A percentile compares a stretch with the other conserved stretches of the same genome.
phyloP scores from a whole-genome alignment of 2,888 invertebrate genomes.

The Linnaemya tessellans region DNA sequence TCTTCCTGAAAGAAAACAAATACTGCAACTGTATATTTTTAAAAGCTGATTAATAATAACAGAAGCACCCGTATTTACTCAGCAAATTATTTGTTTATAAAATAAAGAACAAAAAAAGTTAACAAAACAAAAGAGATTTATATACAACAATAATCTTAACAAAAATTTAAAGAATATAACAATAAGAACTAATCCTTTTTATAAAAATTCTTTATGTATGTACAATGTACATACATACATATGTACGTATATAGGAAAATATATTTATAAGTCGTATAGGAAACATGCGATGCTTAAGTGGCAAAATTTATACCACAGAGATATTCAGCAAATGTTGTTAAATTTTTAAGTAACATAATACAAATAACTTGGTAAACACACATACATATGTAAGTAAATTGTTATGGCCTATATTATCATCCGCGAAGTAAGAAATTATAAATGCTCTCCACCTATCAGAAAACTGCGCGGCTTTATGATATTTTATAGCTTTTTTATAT shows the following conservation, averaged over 20 bases:
- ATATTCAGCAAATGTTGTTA: neutral
- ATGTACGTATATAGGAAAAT: too few relatives aligned
- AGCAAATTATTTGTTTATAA: conserved; percentile 1
- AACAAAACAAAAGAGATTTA: conserved; percentile 32
- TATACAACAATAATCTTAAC: conserved; percentile 6
- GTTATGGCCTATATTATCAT: too few relatives aligned
- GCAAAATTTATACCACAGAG: neutral
- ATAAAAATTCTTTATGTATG: conserved; percentile 1
- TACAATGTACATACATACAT: too few relatives aligned
- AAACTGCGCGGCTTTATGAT: too few relatives aligned
- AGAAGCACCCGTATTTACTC: neutral
- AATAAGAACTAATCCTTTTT: conserved; percentile 20
- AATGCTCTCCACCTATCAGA: too few relatives aligned
- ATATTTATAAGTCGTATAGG: conserved; percentile 13
- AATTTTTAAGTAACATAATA: too few relatives aligned
- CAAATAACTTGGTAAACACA: neutral
- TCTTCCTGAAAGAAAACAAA: neutral
- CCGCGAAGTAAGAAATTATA: too few relatives aligned
- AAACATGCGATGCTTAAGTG: conserved; percentile 20
- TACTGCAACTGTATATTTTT: neutral
- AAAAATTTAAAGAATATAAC: neutral
- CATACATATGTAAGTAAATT: neutral
- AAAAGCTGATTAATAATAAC: conserved; percentile 3
- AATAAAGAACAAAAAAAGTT: neutral
- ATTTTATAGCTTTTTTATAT: too few relatives aligned